These are phyloP conservation scores for Zoanthus solanderi DNA, from an alignment of 92 coral and sea anemone species.

Conservation along the genomic window DNA sequence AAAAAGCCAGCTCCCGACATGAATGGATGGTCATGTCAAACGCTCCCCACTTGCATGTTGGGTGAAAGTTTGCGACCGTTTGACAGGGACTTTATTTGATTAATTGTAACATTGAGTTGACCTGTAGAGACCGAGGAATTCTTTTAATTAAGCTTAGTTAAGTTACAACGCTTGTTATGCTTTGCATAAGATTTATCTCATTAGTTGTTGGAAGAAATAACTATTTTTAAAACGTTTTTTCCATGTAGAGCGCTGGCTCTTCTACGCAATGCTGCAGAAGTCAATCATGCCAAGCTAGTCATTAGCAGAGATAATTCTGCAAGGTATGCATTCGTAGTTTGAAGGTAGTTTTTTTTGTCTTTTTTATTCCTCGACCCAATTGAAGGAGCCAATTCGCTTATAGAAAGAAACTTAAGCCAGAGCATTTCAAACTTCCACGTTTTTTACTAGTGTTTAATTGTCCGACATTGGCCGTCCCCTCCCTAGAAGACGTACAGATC, in stretches of 20 bases:
- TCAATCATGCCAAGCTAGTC: slow-evolving; percentile 72
- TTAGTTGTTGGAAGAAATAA: not conserved
- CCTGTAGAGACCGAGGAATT: not conserved
- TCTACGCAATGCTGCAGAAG: slow-evolving; percentile 78
- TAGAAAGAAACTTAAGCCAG: no score
- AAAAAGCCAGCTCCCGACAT: no score
- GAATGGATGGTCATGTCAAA: no score
- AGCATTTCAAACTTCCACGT: no score
- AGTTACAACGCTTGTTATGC: not conserved
- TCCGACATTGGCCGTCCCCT: no score
- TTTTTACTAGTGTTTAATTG: no score
- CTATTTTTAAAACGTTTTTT: not conserved
- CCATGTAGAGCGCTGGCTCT: slow-evolving; percentile 81
- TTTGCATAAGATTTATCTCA: not conserved
- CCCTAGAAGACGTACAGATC: no score
- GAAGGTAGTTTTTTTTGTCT: not conserved
- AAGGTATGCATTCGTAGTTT: slow-evolving; percentile 53
- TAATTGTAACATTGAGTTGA: no score
- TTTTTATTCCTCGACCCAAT: not conserved
- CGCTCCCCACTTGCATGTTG: no score
- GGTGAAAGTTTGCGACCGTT: no score
- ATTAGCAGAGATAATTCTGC: slow-evolving; percentile 78
- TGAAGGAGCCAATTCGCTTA: no score
- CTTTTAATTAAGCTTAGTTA: not conserved
- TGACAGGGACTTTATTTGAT: no score